Evolutionary conservation across 2,797 vertebrate genomes (phyloP).

Genomic region (Poecile montanus): DNA sequence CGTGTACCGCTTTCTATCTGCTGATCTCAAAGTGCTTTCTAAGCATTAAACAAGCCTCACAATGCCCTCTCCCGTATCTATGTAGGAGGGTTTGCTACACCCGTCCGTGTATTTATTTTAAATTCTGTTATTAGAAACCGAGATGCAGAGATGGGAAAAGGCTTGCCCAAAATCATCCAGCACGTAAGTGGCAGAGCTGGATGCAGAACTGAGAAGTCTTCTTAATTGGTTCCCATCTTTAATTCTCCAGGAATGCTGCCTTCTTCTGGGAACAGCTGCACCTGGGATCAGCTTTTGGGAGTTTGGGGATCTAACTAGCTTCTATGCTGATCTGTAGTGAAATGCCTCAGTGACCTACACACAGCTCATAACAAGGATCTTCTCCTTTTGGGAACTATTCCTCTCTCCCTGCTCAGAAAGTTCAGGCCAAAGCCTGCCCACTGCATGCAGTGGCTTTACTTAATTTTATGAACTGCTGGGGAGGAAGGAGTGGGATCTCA

Average conservation of each 20-base stretch:
- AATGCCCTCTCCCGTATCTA: constrained; percentile 39
- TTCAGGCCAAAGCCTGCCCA: not conserved
- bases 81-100: constrained; percentile 57
- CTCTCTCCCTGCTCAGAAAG: not conserved
- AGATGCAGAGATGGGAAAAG: constrained; percentile 11
- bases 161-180: not conserved
- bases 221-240: not conserved
- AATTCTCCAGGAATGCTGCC: not conserved
- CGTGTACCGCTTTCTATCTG: constrained; percentile 44
- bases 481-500: not conserved
- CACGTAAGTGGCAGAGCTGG: constrained; percentile 13
- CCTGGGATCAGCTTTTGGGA: not conserved
- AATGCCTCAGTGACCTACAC: not conserved
- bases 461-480: not conserved
- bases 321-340: not conserved
- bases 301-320: not conserved
- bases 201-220: not conserved
- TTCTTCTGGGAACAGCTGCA: not conserved
- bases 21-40: constrained; percentile 61
- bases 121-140: constrained; percentile 32
- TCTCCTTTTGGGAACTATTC: not conserved
- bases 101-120: constrained; percentile 51
- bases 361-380: not conserved
- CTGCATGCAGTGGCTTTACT: not conserved
- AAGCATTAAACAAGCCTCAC: constrained; percentile 62